Evolutionary conservation across 2,797 vertebrate genomes (phyloP).

Genomic region (Nasua narica): DNA sequence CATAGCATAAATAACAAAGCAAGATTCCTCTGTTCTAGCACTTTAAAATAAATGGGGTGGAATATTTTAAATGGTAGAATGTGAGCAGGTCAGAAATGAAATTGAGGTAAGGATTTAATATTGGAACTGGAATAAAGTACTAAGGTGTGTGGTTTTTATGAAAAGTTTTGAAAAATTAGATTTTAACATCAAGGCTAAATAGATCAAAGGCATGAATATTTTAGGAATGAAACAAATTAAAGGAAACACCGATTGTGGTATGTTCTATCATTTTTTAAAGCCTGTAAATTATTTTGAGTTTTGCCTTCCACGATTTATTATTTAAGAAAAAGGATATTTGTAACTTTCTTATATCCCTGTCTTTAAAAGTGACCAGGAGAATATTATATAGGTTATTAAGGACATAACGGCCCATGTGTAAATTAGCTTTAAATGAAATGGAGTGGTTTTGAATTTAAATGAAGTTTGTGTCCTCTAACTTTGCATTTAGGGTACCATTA

Average conservation of each 20-base stretch:
- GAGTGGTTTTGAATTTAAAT: background rate
- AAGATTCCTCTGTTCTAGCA: background rate
- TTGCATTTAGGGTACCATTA: background rate
- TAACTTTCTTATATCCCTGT: background rate
- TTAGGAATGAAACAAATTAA: background rate
- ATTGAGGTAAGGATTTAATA: background rate
- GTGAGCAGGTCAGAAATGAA: background rate
- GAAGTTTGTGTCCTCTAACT: background rate
- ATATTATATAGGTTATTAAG: constrained; percentile 14
- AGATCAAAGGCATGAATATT: background rate
- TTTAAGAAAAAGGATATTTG: background rate
- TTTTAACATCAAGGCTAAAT: constrained; percentile 17
- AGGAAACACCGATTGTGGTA: background rate
- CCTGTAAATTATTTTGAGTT: constrained; percentile 10
- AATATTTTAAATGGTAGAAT: background rate
- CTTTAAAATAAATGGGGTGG: background rate
- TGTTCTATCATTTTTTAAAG: background rate
- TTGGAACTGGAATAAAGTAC: background rate
- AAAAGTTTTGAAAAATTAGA: background rate
- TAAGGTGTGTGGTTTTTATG: background rate
- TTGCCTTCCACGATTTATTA: background rate
- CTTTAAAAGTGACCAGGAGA: constrained; percentile 15
- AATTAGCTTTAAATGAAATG: constrained; percentile 2
- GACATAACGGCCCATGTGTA: background rate
- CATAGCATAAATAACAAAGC: background rate